phyloP scores from a whole-genome alignment of 2,113 vertebrate species.

The Dasyprocta punctata region DNA sequence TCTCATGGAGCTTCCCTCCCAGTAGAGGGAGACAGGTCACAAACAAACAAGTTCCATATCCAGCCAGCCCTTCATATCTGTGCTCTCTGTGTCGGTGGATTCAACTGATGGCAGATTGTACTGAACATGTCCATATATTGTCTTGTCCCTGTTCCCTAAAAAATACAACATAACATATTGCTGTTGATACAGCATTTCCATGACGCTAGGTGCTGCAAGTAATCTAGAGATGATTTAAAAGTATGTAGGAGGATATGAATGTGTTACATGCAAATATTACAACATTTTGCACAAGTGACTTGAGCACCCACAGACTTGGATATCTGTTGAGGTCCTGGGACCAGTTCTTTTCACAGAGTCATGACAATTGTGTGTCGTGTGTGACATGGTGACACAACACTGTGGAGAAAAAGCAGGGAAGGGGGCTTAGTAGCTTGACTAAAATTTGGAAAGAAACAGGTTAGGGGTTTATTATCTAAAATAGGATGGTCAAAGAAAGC shows the following conservation, averaged over 20 bases:
- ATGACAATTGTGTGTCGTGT: too few relatives aligned
- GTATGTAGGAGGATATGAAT: not conserved
- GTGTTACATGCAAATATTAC: not conserved
- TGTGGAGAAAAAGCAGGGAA: not conserved
- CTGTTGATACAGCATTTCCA: not conserved
- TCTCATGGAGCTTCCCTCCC: not conserved
- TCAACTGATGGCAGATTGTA: not conserved
- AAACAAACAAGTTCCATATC: not conserved
- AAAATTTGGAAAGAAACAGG: not conserved
- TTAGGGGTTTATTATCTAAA: not conserved
- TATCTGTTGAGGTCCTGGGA: not conserved
- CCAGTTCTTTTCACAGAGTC: not conserved
- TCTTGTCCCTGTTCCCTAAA: not conserved
- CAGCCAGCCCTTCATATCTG: not conserved
- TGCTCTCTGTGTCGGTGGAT: not conserved
- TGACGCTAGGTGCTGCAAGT: not conserved
- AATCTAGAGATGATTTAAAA: not conserved
- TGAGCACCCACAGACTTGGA: not conserved
- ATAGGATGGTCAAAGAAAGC: not conserved
- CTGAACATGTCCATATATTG: not conserved
- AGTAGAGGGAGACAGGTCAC: not conserved
- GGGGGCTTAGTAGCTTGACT: not conserved
- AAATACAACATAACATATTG: not conserved
- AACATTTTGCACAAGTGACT: not conserved
- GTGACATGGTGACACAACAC: not conserved